These are phyloP conservation scores for Glaucopsyche alexis DNA, from an alignment of 2,888 invertebrate species.

Conservation along the genomic window DNA sequence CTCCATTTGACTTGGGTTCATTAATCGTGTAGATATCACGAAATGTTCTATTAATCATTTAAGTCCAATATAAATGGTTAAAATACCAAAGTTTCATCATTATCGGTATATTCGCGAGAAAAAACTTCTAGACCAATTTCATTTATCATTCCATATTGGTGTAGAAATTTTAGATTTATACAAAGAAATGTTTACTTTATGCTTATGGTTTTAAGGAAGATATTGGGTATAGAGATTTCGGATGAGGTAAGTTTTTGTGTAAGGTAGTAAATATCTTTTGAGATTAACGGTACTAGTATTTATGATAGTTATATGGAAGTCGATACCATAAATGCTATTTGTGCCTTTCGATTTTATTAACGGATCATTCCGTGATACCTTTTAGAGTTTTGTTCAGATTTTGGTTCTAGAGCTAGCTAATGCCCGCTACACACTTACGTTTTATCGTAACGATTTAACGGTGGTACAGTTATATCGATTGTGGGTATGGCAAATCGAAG, in stretches of 20 bases:
- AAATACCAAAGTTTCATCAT: constrained; percentile 25
- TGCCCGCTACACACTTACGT: neutral
- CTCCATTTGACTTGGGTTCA: neutral
- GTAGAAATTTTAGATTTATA: neutral
- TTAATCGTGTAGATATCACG: constrained; percentile 1
- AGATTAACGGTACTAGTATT: constrained; percentile 26
- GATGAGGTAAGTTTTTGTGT: constrained; percentile 21
- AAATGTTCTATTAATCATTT: constrained; percentile 1
- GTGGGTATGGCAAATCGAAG: too few relatives aligned
- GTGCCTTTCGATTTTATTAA: neutral
- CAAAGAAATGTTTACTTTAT: neutral
- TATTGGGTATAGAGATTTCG: neutral
- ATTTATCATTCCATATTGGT: constrained; percentile 6
- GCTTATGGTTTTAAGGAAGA: neutral
- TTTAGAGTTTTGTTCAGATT: neutral
- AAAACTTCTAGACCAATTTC: constrained; percentile 9
- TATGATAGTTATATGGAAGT: constrained; percentile 19
- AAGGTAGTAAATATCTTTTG: constrained; percentile 22
- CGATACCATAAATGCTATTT: constrained; percentile 14
- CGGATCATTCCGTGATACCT: neutral
- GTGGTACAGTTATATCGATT: too few relatives aligned
- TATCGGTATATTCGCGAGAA: constrained; percentile 24
- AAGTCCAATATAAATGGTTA: constrained; percentile 5
- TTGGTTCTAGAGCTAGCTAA: neutral
- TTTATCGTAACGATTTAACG: neutral